Percentiles rank a stretch among this genome's conserved stretches.
These are phyloP conservation scores for Lonchura striata DNA, from an alignment of 2,113 vertebrate species.

Conservation along the genomic window DNA sequence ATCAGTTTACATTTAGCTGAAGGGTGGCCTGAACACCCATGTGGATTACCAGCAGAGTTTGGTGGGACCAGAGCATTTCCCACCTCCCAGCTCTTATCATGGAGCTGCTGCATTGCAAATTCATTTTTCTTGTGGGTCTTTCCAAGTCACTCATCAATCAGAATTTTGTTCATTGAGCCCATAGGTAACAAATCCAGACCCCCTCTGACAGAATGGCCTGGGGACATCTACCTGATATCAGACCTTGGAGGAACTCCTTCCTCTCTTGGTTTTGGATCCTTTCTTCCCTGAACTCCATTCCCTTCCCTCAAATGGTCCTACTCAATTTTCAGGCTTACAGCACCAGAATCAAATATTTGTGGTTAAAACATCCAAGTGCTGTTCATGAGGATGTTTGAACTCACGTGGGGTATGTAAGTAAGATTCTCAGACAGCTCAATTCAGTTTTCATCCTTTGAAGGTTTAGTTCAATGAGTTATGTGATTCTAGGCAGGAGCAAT, in stretches of 20 bases:
- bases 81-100: background rate
- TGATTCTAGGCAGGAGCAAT: background rate
- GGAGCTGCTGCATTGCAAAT: background rate
- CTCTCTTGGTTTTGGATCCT: background rate
- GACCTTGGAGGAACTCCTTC: rapidly evolving
- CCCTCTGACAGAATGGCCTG: background rate
- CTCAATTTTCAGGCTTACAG: background rate
- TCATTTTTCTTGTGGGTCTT: background rate
- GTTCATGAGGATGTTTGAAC: background rate
- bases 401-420: background rate
- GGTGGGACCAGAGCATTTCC: background rate
- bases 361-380: background rate
- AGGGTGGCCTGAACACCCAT: rapidly evolving
- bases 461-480: background rate
- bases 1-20: background rate
- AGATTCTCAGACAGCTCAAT: background rate
- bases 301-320: background rate
- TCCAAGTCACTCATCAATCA: background rate
- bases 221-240: background rate
- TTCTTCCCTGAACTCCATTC: background rate
- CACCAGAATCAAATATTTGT: background rate
- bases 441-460: background rate
- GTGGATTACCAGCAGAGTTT: background rate
- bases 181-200: background rate
- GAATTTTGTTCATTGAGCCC: background rate